Evolutionary conservation across 2,888 invertebrate species (phyloP), one percentile per base, ranked within the genome.

Genomic region (Catocala nupta): DNA sequence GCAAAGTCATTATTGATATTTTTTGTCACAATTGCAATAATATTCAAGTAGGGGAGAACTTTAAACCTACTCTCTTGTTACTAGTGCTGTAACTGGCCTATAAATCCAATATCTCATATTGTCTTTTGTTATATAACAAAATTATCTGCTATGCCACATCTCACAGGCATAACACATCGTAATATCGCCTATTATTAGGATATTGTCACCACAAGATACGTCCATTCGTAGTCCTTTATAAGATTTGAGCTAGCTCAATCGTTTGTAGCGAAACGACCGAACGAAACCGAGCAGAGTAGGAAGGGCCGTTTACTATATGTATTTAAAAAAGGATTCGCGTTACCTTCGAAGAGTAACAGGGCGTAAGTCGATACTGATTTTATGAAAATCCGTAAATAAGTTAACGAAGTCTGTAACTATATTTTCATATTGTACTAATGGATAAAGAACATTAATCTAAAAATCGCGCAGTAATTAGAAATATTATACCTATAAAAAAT

Each of bases 1-100:
- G 68, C 68, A 73, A 72, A 70, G 69, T 77, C 67, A 70, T 68
- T 59, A 57, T 53, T 71, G 70, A 72, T 71, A 71, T 67, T 56
- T 68, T 61, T 68, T 72, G 80, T 77, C 84, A 85, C 84, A 85
- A 81, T 59, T 81, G 81, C 84, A 86, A 85, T 86, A 86, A 83
- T 58, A 73, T 80, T 81, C 82, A 69, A 65, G 68, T 59, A 58
- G 47, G 13, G 44, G 57, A 50, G 63, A 75, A 80, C 80, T 79
- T 81, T 72, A 76, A 75, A 74, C 77, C 74, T 47, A 60, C 70
- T 77, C 77, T 16, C 68, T 75, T 76, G 78, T 58, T 62, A 55
- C 55, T 59, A 69, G 70, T 71, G 72, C 68, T 69, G 73, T 65
- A 68, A 65, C 72, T 73, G 75, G 70, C 75, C 72, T 68, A 71